Evolutionary conservation across 2,113 vertebrate species (phyloP), one percentile per base, ranked within the genome.

Genomic region (Plestiodon gilberti): DNA sequence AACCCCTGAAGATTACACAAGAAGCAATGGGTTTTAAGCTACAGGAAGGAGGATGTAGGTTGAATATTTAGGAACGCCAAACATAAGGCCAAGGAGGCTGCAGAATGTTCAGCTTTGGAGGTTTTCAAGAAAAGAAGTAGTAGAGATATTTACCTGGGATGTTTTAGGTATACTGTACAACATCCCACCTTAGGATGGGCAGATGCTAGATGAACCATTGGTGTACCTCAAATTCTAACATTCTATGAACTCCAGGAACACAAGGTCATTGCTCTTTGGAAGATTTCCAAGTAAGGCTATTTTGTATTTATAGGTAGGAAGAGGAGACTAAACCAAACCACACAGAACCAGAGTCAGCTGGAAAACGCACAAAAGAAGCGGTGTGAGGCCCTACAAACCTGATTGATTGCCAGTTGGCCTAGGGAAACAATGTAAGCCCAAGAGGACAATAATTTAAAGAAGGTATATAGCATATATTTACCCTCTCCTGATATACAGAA

Each of bases 281-380:
- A 93, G 22, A 9, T 76, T 89, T 93, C 89, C 89, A 91, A 18
- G 76, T 38, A 82, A 88, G 87, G 0, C 48, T 91, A 80, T 88
- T 83, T 88, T n/a, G 30, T 89, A 91, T 89, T 89, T 93, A 91
- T 90, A 89, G 91, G 86, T 88, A 90, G 83, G 86, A 86, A 86
- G 18, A 70, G 33, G 82, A 84, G 35, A 82, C 82, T 91, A 74
- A 87, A 86, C 73, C 82, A 59, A 85, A 55, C 59, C 52, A 86
- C 78, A 81, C 30, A 64, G 67, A 62, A 86, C 55, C 55, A 52
- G 71, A 91, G 83, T 62, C 83, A 92, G 40, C 67, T 89, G 0
- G 6, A 57, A 64, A 79, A 64, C 40, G 71, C 52, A 70, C 52
- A 40, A 89, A 85, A 89, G 43, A 80, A 84, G 70, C n/a, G 85